These are phyloP conservation scores for Mimachlamys varia DNA, from an alignment of 2,888 invertebrate genomes.

Conservation along the genomic window DNA sequence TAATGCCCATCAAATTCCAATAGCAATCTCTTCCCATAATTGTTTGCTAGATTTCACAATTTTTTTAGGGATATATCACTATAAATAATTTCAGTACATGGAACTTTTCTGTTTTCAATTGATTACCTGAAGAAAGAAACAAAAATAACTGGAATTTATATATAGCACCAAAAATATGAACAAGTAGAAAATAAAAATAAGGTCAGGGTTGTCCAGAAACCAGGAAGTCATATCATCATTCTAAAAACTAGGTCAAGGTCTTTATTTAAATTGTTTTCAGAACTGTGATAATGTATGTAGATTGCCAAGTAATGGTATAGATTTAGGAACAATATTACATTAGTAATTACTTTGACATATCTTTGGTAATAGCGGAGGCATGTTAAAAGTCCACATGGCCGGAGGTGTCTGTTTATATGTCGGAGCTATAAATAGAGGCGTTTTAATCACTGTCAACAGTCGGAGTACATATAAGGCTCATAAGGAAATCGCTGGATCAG, in stretches of 20 bases:
- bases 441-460: conserved; percentile 15
- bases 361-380: background rate
- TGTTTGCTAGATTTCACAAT: too few species aligned
- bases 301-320: background rate
- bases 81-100: background rate
- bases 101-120: background rate
- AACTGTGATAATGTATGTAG: background rate
- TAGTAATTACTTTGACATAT: background rate
- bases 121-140: conserved; percentile 34
- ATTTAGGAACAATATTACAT: background rate
- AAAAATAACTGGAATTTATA: conserved; percentile 29
- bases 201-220: background rate
- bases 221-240: background rate
- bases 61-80: background rate
- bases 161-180: background rate
- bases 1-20: background rate
- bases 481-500: conserved; percentile 12
- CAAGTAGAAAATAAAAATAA: too few species aligned
- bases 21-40: background rate
- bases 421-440: background rate
- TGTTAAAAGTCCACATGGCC: background rate
- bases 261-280: background rate
- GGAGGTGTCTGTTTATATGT: background rate
- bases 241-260: background rate
- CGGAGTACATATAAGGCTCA: background rate